Evolutionary conservation across 2,888 invertebrate species (phyloP).

Genomic region (Pyrrhia umbra): DNA sequence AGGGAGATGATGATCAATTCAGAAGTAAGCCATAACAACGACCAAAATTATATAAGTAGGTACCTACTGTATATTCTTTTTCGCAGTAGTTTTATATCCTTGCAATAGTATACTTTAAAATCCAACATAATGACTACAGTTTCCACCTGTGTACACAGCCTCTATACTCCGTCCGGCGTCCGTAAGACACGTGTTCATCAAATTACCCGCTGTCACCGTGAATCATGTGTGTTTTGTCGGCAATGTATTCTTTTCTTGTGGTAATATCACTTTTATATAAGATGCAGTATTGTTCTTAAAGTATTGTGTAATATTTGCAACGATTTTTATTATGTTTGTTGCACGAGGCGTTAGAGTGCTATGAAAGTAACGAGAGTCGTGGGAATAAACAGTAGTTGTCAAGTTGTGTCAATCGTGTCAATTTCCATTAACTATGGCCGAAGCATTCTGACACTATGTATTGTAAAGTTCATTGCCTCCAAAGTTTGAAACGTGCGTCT

Average conservation of each 20-base stretch:
- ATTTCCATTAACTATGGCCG: no score
- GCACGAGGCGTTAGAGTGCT: no score
- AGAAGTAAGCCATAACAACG: no score
- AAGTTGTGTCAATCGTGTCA: no score
- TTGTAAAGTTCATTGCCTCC: no score
- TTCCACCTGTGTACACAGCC: constrained; percentile 19
- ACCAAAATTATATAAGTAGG: no score
- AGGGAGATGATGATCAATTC: no score
- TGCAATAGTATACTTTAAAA: not conserved
- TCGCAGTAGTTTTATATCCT: not conserved
- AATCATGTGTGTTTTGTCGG: constrained; percentile 28
- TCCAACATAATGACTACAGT: not conserved
- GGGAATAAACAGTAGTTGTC: no score
- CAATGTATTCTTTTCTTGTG: constrained; percentile 24
- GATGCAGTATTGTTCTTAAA: constrained; percentile 21
- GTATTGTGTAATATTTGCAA: not conserved
- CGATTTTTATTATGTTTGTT: constrained; percentile 1
- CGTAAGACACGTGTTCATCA: constrained; percentile 1
- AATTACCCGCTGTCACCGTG: constrained; percentile 2
- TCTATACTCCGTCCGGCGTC: constrained; percentile 8
- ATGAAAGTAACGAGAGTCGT: no score
- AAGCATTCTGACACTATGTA: no score
- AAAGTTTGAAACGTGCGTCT: no score
- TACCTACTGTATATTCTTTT: not conserved
- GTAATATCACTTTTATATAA: constrained; percentile 19